phyloP scores from a whole-genome alignment of 2,888 invertebrate genomes.

The Eucriotettix oculatus region DNA sequence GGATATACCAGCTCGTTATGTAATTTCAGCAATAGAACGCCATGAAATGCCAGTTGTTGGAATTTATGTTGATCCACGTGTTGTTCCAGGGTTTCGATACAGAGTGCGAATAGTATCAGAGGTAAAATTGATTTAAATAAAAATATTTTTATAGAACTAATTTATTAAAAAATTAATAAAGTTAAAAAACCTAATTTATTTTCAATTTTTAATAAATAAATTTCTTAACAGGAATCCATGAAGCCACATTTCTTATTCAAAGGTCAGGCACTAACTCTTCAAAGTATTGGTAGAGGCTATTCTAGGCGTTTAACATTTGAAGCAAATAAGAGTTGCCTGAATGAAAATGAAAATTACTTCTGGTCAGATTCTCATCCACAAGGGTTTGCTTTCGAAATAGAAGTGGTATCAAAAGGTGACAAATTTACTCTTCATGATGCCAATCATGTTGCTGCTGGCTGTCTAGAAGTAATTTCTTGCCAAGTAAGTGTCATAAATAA shows the following conservation, averaged over 20 bases:
- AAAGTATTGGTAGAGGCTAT: slow-evolving; percentile 55
- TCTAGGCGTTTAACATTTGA: slow-evolving; percentile 57
- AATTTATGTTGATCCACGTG: slow-evolving; percentile 52
- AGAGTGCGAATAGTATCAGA: slow-evolving; percentile 42
- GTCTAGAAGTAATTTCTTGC: slow-evolving; percentile 43
- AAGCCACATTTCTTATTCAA: slow-evolving; percentile 32
- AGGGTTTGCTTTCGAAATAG: slow-evolving; percentile 56
- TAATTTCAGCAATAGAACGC: slow-evolving; percentile 38
- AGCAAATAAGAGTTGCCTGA: slow-evolving; percentile 39
- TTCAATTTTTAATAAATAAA: too few species aligned
- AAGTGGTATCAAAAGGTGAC: slow-evolving; percentile 47
- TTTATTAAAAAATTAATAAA: slow-evolving; percentile 16
- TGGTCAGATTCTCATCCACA: slow-evolving; percentile 60
- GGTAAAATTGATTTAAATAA: slow-evolving; percentile 22
- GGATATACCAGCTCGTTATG: slow-evolving; percentile 48
- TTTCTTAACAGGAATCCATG: background rate
- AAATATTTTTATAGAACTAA: slow-evolving; percentile 11
- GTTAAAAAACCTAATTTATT: too few species aligned
- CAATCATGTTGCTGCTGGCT: slow-evolving; percentile 48
- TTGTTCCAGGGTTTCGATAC: slow-evolving; percentile 59
- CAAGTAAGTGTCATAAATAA: slow-evolving; percentile 32
- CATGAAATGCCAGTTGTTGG: slow-evolving; percentile 54
- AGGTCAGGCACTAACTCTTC: slow-evolving; percentile 46
- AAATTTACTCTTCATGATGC: slow-evolving; percentile 55
- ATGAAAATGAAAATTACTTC: slow-evolving; percentile 54